Evolutionary conservation across 2,113 vertebrate genomes (phyloP), one percentile per base, ranked within the genome.

Genomic region (Nicator chloris): DNA sequence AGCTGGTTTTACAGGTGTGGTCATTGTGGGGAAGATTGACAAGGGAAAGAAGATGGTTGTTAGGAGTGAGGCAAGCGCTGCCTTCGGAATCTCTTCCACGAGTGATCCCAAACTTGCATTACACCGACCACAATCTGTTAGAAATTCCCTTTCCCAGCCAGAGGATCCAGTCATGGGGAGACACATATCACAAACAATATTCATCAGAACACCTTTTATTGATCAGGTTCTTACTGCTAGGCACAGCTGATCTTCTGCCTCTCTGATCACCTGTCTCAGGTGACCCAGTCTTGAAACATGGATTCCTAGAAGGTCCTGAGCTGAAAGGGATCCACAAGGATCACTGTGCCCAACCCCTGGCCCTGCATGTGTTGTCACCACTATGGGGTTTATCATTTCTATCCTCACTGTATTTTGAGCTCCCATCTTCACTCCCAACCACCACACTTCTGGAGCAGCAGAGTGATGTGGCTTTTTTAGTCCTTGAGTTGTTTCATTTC

Each of bases 221-320:
- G 47, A 33, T 56, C 30, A 57, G 40, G 10, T 4, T 63, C 35
- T 50, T 72, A 30, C 28, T 83, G 6, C 19, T 44, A 31, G 39
- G 15, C 28, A 28, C 9, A 64, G 49, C 15, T 53, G 31, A 26
- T n/a, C 13, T 37, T 13, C 78, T 64, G 4, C n/a, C 39, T 49
- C 28, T 47, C 49, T 28, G 13, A 54, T 31, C 21, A 35, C 8
- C n/a, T 26, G 19, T 9, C 21, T 26, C 11, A 59, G 54, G 33
- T 0, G 0, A 28, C 13, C 7, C 37, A 2, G 13, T 7, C 11
- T 19, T 37, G 30, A 65, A 70, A 65, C 13, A 15, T 0, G 0
- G 10, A 37, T n/a, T 35, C n/a, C 39, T 53, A 9, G 30, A 21
- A 39, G 14, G 11, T 26, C 60, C 69, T 39, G 69, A 60, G 28